These are phyloP conservation scores for Cynocephalus volans DNA, from an alignment of 2,113 vertebrate species.

Conservation along the genomic window DNA sequence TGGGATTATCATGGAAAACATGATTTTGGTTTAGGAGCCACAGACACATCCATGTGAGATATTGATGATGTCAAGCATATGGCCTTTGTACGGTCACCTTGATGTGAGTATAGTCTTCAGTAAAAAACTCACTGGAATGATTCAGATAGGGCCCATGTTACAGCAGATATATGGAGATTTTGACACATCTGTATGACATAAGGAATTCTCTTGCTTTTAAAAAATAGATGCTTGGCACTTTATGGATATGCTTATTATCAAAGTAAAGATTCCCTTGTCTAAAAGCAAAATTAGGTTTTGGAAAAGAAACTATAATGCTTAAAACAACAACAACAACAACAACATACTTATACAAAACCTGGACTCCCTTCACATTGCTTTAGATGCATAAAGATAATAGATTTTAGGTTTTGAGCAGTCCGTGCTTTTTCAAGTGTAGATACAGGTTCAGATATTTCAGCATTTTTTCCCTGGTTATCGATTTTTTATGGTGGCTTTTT, in stretches of 20 bases:
- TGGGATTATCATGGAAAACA: background rate
- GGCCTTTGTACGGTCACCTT: background rate
- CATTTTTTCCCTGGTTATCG: background rate
- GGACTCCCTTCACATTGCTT: background rate
- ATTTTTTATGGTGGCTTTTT: background rate
- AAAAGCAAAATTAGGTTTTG: conserved; percentile 37
- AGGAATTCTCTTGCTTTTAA: conserved; percentile 9
- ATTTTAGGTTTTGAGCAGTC: background rate
- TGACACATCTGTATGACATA: background rate
- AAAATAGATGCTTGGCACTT: background rate
- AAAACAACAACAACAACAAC: background rate
- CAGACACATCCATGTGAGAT: background rate
- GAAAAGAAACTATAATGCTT: background rate
- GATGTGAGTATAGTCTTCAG: background rate
- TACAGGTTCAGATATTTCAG: background rate
- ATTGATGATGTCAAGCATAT: background rate
- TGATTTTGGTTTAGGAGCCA: background rate
- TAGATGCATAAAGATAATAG: background rate
- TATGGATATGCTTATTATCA: background rate
- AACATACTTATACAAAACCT: background rate
- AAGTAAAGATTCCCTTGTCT: background rate
- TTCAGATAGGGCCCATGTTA: background rate
- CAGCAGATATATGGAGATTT: background rate
- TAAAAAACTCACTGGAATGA: background rate
- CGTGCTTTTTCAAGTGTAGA: background rate